Evolutionary conservation across 2,113 vertebrate species (phyloP), one percentile per base, ranked within the genome.

Genomic region (Oxyruncus cristatus): DNA sequence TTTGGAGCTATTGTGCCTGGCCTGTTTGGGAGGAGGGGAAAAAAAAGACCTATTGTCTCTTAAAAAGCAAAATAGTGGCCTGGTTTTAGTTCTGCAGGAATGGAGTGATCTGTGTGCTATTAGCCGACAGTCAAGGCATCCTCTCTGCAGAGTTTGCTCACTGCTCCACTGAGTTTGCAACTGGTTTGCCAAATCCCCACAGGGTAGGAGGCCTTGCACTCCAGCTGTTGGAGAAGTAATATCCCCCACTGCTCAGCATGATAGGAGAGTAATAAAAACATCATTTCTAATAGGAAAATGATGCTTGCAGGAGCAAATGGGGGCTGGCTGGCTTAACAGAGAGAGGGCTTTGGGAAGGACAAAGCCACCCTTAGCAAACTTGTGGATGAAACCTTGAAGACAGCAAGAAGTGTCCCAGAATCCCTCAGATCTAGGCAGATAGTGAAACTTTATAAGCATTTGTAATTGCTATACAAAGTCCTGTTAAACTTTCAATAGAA

Each of bases 211-310:
- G 91, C 84, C 92, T 94, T 97, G 93, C 88, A 42, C 95, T 97
- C 70, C 97, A 96, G 96, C 97, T 97, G 96, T 52, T 95, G 93
- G 68, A 92, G 93, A 30, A 65, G 88, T 93, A 95, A 92, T 95
- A 96, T 96, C 82, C 95, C 94, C 89, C 88, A 39, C 95, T 80
- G 86, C 95, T 90, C 96, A 96, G 95, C 88, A 21, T 97, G 97
- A 94, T 91, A 87, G 87, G 56, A 91, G 65, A 65, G 75, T 50
- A 96, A 97, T 95, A 86, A 96, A 97, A 97, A 96, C 95, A 97
- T 94, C 76, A 81, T 86, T 95, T 95, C 87, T 97, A 97, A 97
- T 89, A 88, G 93, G 68, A 93, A 97, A 97, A 96, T 75, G 94
- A 94, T 97, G 96, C 76, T 80, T 37, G 85, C 88, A 93, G 88